Evolutionary conservation across 2,113 vertebrate species (phyloP).

Genomic region (Synchiropus splendidus): DNA sequence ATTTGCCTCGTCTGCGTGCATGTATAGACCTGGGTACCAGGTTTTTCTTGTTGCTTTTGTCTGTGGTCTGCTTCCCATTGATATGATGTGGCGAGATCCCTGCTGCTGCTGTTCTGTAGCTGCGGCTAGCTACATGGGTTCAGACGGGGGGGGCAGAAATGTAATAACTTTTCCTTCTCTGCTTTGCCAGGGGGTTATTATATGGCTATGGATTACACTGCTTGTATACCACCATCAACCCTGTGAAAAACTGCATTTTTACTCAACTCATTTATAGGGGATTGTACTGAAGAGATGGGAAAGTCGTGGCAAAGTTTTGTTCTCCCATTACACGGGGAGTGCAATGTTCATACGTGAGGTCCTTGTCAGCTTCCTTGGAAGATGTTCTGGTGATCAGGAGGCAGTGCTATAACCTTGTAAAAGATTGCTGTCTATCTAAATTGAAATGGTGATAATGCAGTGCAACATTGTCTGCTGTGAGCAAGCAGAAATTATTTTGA

Average conservation of each 20-base stretch:
- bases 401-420: too few relatives aligned
- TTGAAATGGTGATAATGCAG: too few relatives aligned
- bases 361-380: too few relatives aligned
- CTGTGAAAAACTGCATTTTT: slow-evolving; percentile 46
- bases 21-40: slow-evolving; percentile 25
- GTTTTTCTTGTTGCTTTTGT: slow-evolving; percentile 62
- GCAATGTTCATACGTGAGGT: slow-evolving; percentile 3
- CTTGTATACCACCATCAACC: slow-evolving; percentile 9
- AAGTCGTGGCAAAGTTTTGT: slow-evolving; percentile 21
- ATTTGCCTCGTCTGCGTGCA: slow-evolving; percentile 51
- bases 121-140: slow-evolving; percentile 42
- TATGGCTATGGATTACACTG: slow-evolving; percentile 32
- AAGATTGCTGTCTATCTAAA: too few relatives aligned
- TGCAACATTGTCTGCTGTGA: too few relatives aligned
- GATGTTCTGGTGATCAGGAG: too few relatives aligned
- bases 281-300: slow-evolving; percentile 30
- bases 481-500: too few relatives aligned
- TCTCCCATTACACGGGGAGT: slow-evolving; percentile 11
- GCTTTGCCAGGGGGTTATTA: slow-evolving; percentile 49
- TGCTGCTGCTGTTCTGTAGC: slow-evolving; percentile 46
- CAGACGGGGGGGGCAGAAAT: slow-evolving; percentile 20
- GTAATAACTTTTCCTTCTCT: slow-evolving; percentile 34
- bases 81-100: slow-evolving; percentile 47
- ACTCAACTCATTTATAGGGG: slow-evolving; percentile 36
- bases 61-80: slow-evolving; percentile 50